Base-by-base conservation (phyloP, 2,797 vertebrate genomes). In the Eptatretus atami region DNA sequence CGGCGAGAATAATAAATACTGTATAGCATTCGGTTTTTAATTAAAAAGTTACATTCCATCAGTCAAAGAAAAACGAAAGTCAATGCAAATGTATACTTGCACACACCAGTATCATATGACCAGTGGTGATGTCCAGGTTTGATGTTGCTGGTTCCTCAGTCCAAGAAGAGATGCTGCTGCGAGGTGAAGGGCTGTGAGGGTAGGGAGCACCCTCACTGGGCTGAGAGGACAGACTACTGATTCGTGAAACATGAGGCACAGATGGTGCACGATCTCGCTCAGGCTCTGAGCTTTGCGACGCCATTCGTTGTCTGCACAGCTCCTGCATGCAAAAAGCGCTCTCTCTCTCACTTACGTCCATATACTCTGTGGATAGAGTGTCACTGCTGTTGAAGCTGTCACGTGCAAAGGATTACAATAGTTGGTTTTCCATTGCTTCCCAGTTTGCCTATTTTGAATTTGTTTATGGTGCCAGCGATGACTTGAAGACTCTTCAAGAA, bases 91-190 rank as follows among this genome's bases (percentile, higher is more conserved):
- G 31, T 44, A 44, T 5, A 44, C 31, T 44, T 44, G 31, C 31
- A 60, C 81, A 79, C 74, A 95, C 90, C 79, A 96, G 80, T 70
- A 96, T 96, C 87, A 96, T 94, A 77, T 96, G 90, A 67, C 90
- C 90, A 0, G 90, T 95, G 57, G 90, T 95, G 74, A 96, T 96
- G 74, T 96, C 90, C 88, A 96, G 94, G 73, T 93, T 95, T 65
- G 90, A 86, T 73, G 94, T 87, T 31, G 85, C 90, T 0, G 90
- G 88, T 69, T 96, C 90, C 71, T 96, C 90, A 0, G 88, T 93
- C 63, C 63, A 64, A 69, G 90, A 96, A 0, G 87, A 86, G 0
- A 87, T 94, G 76, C 86, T 93, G 80, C 87, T 94, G 73, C 94
- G 88, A 66, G 87, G 92, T 67, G 85, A 90, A 53, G 90, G 90